Conservation (phyloP, 1,140 invertebrate genomes). For the Anoplophora glabripennis region DNA sequence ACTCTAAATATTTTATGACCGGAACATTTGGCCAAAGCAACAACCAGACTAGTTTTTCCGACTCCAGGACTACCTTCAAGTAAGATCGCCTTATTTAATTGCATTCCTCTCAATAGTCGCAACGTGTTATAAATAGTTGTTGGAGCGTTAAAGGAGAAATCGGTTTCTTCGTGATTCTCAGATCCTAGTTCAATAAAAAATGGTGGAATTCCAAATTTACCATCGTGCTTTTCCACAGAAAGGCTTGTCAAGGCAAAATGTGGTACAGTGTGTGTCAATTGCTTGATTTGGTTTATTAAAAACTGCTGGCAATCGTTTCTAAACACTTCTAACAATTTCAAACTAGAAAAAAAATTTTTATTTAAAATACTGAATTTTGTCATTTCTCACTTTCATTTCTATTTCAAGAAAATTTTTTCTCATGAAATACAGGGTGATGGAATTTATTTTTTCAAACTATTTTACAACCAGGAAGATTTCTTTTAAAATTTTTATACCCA, state of each 20-base stretch:
- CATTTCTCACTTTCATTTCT: too few relatives aligned
- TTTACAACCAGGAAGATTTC: too few relatives aligned
- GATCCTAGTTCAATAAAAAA: slow-evolving; percentile 64
- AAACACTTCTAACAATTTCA: slow-evolving; percentile 52
- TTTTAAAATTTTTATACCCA: too few relatives aligned
- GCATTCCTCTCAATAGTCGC: slow-evolving; percentile 81
- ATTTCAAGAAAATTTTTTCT: too few relatives aligned
- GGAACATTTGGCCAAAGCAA: slow-evolving; percentile 83
- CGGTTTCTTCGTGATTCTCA: slow-evolving; percentile 28
- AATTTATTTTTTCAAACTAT: too few relatives aligned
- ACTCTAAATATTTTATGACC: slow-evolving; percentile 85
- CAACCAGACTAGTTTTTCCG: slow-evolving; percentile 94
- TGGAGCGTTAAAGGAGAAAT: slow-evolving; percentile 76
- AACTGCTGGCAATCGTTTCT: slow-evolving; percentile 53
- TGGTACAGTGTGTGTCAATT: slow-evolving; percentile 47
- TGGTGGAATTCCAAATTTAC: slow-evolving; percentile 66
- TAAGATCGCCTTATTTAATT: slow-evolving; percentile 87
- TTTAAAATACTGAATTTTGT: too few relatives aligned
- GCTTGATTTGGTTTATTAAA: slow-evolving; percentile 53
- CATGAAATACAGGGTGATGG: too few relatives aligned
- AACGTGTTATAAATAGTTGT: slow-evolving; percentile 82
- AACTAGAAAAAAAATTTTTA: slow-evolving; percentile 34
- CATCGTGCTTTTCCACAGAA: slow-evolving; percentile 34
- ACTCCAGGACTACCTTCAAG: slow-evolving; percentile 98
- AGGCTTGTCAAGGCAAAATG: slow-evolving; percentile 19